Evolutionary conservation across 2,113 vertebrate species (phyloP).

Genomic region (Piliocolobus tephrosceles): DNA sequence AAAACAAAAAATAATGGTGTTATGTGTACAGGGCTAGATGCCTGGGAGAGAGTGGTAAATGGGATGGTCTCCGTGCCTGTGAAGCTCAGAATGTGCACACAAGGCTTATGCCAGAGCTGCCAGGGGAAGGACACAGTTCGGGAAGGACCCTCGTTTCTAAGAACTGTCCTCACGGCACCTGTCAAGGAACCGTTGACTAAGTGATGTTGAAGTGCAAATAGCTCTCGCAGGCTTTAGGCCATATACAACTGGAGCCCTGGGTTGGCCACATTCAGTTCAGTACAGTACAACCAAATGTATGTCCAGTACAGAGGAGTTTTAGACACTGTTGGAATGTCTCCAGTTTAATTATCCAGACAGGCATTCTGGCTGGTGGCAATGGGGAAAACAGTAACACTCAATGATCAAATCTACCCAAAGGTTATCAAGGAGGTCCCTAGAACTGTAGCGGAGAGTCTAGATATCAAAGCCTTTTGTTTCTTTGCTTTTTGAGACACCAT

Average conservation of each 20-base stretch:
- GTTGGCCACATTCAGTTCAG: neutral
- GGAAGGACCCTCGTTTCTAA: rapidly evolving
- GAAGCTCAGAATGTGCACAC: neutral
- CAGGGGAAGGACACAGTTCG: neutral
- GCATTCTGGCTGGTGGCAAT: neutral
- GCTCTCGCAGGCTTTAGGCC: neutral
- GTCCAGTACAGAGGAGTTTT: rapidly evolving
- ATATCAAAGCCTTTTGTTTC: neutral
- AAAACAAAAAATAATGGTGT: neutral
- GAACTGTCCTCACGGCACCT: rapidly evolving
- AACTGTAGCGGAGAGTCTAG: neutral
- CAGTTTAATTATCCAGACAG: neutral
- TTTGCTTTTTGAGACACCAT: too few species aligned
- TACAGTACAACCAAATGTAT: neutral
- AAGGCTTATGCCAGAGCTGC: neutral
- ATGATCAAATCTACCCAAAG: neutral
- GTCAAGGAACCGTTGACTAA: neutral
- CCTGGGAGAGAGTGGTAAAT: neutral
- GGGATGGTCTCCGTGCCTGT: neutral
- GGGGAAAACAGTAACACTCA: neutral
- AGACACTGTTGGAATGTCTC: neutral
- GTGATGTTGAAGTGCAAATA: rapidly evolving
- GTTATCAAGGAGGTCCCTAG: neutral
- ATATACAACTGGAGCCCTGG: neutral
- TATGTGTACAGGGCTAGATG: neutral